Evolutionary conservation across 1,140 invertebrate genomes (phyloP).

Genomic region (Wiebesia pumilae): DNA sequence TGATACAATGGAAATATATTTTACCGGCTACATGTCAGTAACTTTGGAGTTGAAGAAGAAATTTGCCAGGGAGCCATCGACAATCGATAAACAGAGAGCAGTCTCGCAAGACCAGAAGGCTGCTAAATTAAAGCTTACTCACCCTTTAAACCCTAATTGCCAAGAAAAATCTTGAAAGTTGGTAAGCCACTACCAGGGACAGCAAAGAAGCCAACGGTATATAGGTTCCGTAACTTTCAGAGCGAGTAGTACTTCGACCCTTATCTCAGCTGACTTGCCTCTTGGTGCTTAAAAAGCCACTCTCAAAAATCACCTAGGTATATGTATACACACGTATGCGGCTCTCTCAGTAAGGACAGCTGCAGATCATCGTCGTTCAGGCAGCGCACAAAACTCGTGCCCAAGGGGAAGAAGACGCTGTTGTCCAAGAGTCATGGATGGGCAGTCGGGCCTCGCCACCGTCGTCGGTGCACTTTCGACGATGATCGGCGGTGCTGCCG

Average conservation of each 20-base stretch:
- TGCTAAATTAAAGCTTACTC: background rate
- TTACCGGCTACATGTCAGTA: conserved; percentile 19
- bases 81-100: background rate
- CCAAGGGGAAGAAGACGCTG: conserved; percentile 48
- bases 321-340: conserved; percentile 1
- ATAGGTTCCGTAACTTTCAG: background rate
- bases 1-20: conserved; percentile 18
- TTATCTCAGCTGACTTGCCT: conserved; percentile 32
- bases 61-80: background rate
- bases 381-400: conserved; percentile 53
- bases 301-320: conserved; percentile 8
- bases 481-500: conserved; percentile 49
- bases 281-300: background rate
- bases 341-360: background rate
- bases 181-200: background rate
- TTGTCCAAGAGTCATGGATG: background rate
- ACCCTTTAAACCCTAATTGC: background rate
- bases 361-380: conserved; percentile 33
- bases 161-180: background rate
- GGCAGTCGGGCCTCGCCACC: conserved; percentile 57
- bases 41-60: background rate
- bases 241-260: background rate
- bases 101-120: background rate
- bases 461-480: conserved; percentile 48
- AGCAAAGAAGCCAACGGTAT: conserved; percentile 18